Base-by-base conservation (phyloP, 2,888 invertebrate genomes). In the Bimastos eiseni region DNA sequence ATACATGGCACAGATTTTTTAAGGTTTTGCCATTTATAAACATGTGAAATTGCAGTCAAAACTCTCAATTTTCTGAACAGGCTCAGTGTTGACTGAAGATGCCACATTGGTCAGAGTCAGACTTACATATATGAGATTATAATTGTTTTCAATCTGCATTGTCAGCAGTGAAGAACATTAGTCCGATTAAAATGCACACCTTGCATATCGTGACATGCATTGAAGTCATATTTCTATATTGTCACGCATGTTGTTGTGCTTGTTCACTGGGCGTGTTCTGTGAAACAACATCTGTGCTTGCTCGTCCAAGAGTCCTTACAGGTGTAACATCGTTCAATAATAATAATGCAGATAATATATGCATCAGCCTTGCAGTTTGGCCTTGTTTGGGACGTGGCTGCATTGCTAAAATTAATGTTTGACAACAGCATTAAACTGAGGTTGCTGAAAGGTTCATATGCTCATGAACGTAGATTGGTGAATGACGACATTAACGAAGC, bases 211-310 rank as follows among this genome's bases (percentile, higher is more conserved):
- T 30, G n/a, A n/a, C 30, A 70, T 8, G n/a, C 3, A 70, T 30
- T 11, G 30, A 11, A 70, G 30, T 70, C 70, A 70, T 70, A 70
- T 70, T 24, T 55, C 55, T 55, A 70, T 70, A 70, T 70, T 30
- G 4, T 8, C 70, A 70, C 11, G 13, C 70, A n/a, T n/a, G 70
- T n/a, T n/a, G n/a, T 41, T 70, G 70, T 70, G 13, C 13, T 70
- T 70, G 70, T 70, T 70, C 70, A 49, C 21, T 49, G 49, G 49
- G 49, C 49, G 49, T 49, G 49, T 24, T 70, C 70, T 70, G 70
- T 70, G 70, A 70, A 70, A 70, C 70, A 70, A 70, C 70, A 70
- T 30, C 70, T 70, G 70, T n/a, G 70, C 70, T n/a, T 70, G 70
- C 70, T n/a, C n/a, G 70, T 70, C n/a, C 30, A 70, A 70, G n/a